Evolutionary conservation across 2,797 vertebrate species (phyloP).

Genomic region (Mormyrops attenuatus): DNA sequence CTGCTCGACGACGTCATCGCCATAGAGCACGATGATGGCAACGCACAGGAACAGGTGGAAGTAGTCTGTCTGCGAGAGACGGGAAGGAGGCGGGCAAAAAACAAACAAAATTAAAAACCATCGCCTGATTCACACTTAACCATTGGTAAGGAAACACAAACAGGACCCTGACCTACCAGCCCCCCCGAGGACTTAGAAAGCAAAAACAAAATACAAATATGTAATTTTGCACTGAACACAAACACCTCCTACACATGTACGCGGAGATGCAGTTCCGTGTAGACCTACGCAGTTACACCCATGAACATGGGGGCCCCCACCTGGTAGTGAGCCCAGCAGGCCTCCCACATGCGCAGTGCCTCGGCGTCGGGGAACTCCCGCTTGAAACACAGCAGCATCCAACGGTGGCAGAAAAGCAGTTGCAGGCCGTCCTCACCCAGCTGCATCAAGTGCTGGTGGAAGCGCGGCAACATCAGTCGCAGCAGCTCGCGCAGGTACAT

Average conservation of each 20-base stretch:
- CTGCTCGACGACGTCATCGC: slow-evolving; percentile 90
- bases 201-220: neutral
- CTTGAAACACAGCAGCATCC: slow-evolving; percentile 97
- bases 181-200: neutral
- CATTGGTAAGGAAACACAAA: neutral
- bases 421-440: slow-evolving; percentile 94
- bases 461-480: slow-evolving; percentile 76
- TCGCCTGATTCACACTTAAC: neutral
- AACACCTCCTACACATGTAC: neutral
- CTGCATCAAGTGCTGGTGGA: slow-evolving; percentile 82
- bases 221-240: neutral
- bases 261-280: neutral
- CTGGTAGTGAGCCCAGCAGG: slow-evolving; percentile 99
- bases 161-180: neutral
- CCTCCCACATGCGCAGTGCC: slow-evolving; percentile 95
- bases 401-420: slow-evolving; percentile 97
- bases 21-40: slow-evolving; percentile 91
- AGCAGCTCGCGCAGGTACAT: slow-evolving; percentile 91
- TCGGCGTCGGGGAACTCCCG: slow-evolving; percentile 90
- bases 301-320: slow-evolving; percentile 45
- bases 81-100: neutral
- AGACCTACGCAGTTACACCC: neutral
- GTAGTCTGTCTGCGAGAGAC: slow-evolving; percentile 79
- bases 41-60: slow-evolving; percentile 98
- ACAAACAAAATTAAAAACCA: neutral